Evolutionary conservation across 2,888 invertebrate species (phyloP), one percentile per base, ranked within the genome.

Genomic region (Sicus ferrugineus): DNA sequence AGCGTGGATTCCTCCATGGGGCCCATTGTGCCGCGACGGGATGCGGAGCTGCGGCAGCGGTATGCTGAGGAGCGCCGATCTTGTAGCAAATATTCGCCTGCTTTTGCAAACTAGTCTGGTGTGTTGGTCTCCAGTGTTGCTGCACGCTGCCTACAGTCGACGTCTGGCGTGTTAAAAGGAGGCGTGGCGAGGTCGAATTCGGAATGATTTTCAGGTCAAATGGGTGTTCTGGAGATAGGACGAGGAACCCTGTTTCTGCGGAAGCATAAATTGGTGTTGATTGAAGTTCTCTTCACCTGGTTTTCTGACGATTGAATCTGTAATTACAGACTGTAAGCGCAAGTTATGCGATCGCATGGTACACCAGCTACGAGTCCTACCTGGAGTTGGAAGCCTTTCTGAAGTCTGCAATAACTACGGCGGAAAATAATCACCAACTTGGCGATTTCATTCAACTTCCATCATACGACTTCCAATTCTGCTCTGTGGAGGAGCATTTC

Each of bases 21-120:
- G n/a, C n/a, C n/a, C n/a, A n/a, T n/a, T n/a, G n/a, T n/a, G n/a
- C n/a, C n/a, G n/a, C n/a, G n/a, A n/a, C n/a, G n/a, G n/a, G n/a
- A n/a, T n/a, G n/a, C n/a, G 30, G 0, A 19, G 26, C 6, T 1
- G n/a, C 11, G 38, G 26, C 34, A 16, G 19, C 14, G 61, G 19
- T 38, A 16, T 31, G 38, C 9, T 23, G n/a, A n/a, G n/a, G 30
- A 21, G 66, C 69, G 70, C 46, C 61, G 69, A 69, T 72, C 71
- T 73, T 70, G 73, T 73, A 71, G 79, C 73, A 79, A 79, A 79
- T 79, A 79, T 79, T 79, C 78, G 79, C 77, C 73, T 75, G 74
- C 77, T 77, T 77, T 77, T 38, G 31, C 61, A 67, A 54, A 62
- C 62, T 38, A 42, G 54, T 14, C 38, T 46, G 34, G 14, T 56